Percentiles rank a stretch among this genome's conserved stretches.
phyloP scores from a whole-genome alignment of 2,797 vertebrate genomes.

The Ceryle rudis region DNA sequence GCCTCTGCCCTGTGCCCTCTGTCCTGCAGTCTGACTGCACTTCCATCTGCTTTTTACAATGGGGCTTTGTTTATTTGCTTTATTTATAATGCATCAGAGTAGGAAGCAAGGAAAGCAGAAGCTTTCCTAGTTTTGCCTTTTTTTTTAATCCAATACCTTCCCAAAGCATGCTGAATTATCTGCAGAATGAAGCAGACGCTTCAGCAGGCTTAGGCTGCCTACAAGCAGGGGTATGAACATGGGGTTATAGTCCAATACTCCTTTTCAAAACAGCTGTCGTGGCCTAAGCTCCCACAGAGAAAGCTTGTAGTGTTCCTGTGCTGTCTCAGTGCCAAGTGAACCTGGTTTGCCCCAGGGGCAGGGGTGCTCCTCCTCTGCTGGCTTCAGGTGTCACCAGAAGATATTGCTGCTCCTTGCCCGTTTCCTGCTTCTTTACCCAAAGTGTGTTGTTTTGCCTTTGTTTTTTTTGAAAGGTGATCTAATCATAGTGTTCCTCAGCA shows the following conservation, averaged over 20 bases:
- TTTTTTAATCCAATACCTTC: neutral
- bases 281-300: neutral
- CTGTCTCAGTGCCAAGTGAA: neutral
- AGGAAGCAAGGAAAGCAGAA: neutral
- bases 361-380: neutral
- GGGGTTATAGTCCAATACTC: neutral
- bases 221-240: neutral
- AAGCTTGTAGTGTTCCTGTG: neutral
- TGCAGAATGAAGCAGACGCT: neutral
- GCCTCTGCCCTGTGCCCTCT: neutral
- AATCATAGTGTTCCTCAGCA: neutral
- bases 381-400: neutral
- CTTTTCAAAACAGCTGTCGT: neutral
- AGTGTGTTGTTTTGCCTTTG: neutral
- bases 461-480: neutral
- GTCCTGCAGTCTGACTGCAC: neutral
- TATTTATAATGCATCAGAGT: neutral
- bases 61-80: neutral
- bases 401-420: neutral
- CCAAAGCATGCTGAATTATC: neutral
- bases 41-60: neutral
- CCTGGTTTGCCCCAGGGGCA: rapidly evolving
- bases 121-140: neutral
- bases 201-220: neutral
- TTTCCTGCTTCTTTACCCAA: neutral